Conservation (phyloP, 2,797 vertebrate genomes). For the Aphelocoma californica region DNA sequence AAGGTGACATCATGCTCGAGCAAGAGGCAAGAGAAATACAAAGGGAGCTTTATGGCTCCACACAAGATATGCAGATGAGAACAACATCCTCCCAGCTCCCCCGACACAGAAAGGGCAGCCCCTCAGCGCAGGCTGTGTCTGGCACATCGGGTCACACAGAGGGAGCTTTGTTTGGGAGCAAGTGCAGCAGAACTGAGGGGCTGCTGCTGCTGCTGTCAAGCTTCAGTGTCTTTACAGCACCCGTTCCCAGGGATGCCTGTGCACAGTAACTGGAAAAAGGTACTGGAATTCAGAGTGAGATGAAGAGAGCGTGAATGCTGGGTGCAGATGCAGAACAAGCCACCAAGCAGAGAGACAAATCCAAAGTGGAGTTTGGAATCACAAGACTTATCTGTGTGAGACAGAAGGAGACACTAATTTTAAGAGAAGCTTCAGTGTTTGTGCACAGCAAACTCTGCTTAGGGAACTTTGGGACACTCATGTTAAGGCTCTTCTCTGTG, state of each 20-base stretch:
- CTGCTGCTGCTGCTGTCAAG: background rate
- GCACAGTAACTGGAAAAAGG: background rate
- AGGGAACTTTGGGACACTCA: background rate
- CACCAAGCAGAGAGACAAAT: conserved; percentile 66
- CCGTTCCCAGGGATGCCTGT: background rate
- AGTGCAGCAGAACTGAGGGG: background rate
- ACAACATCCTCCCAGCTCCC: conserved; percentile 9
- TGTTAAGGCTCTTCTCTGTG: background rate
- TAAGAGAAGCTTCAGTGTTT: conserved; percentile 11
- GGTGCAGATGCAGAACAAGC: conserved; percentile 66
- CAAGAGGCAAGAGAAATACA: conserved; percentile 28
- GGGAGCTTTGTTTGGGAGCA: conserved; percentile 39
- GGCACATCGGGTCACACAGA: conserved; percentile 41
- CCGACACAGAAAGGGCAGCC: conserved; percentile 17
- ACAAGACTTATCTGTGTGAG: conserved; percentile 74
- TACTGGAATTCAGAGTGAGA: background rate
- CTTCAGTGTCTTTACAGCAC: background rate
- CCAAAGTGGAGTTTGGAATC: conserved; percentile 57
- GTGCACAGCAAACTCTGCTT: background rate
- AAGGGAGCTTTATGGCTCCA: conserved; percentile 50
- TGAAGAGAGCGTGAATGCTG: background rate
- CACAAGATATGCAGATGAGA: conserved; percentile 37
- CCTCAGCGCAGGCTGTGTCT: conserved; percentile 41
- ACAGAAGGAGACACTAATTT: conserved; percentile 70
- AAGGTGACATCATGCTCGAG: conserved; percentile 50